Evolutionary conservation across 2,888 invertebrate genomes (phyloP).

Genomic region (Sipunculus nudus): DNA sequence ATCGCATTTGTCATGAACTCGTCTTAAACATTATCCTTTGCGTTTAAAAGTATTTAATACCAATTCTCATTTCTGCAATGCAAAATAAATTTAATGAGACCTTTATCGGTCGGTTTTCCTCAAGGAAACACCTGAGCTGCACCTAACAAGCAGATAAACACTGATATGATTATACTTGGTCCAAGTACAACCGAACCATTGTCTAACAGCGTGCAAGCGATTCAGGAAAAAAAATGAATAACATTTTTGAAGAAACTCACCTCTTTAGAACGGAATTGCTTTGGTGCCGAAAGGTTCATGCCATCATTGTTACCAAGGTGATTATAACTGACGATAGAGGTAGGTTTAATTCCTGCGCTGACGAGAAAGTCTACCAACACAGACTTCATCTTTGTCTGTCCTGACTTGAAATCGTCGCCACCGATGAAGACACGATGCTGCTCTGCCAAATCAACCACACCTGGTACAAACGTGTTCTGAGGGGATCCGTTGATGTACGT

Average conservation of each 20-base stretch:
- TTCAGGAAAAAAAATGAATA: no score
- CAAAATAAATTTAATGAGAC: no score
- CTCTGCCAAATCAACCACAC: slow-evolving; percentile 74
- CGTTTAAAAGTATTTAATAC: no score
- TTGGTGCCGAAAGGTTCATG: slow-evolving; percentile 89
- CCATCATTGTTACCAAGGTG: slow-evolving; percentile 98
- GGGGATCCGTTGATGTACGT: slow-evolving; percentile 97
- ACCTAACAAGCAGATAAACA: no score
- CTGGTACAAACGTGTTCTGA: slow-evolving; percentile 95
- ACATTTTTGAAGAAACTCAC: slow-evolving; percentile 49
- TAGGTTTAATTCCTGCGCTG: slow-evolving; percentile 92
- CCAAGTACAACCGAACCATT: no score
- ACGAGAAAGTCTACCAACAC: slow-evolving; percentile 95
- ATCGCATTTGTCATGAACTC: no score
- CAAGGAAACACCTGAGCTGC: no score
- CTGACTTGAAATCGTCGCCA: slow-evolving; percentile 98
- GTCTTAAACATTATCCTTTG: no score
- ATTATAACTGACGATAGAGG: slow-evolving; percentile 96
- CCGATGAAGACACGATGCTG: slow-evolving; percentile 81
- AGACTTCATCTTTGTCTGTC: slow-evolving; percentile 96
- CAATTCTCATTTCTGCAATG: no score
- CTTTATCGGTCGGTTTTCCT: no score
- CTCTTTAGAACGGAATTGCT: slow-evolving; percentile 76
- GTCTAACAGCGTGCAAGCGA: no score
- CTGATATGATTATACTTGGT: no score